Percentiles rank a stretch among this genome's conserved stretches.
Conservation (phyloP, 2,113 vertebrate genomes). For the Scartelaos histophorus region DNA sequence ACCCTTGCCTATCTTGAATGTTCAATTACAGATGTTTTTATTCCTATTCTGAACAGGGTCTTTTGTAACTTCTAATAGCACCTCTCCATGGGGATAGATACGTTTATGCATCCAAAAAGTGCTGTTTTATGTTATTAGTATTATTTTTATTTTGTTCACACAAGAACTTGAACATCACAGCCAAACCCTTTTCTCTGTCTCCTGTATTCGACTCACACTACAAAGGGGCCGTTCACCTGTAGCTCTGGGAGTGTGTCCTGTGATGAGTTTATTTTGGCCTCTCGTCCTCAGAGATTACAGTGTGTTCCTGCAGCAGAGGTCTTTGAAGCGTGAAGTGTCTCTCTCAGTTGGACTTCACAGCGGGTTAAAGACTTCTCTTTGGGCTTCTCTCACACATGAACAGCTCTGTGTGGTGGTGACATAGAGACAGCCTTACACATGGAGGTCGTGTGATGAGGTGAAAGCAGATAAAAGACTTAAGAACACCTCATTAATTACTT, state of each 20-base stretch:
- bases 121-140: too few relatives aligned
- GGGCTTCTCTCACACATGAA: slow-evolving; percentile 40
- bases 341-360: slow-evolving; percentile 2
- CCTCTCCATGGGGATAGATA: too few relatives aligned
- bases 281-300: slow-evolving; percentile 12
- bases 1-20: too few relatives aligned
- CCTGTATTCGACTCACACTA: neutral
- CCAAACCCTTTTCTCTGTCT: neutral
- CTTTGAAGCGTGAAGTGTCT: slow-evolving; percentile 25
- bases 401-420: slow-evolving; percentile 13
- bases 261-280: slow-evolving; percentile 21
- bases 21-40: too few relatives aligned
- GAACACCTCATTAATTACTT: neutral
- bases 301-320: slow-evolving; percentile 17
- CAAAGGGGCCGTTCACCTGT: neutral
- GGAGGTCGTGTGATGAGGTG: neutral
- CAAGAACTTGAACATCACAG: neutral
- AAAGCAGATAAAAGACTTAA: neutral
- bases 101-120: too few relatives aligned
- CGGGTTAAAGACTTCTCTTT: slow-evolving; percentile 29
- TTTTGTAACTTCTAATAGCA: too few relatives aligned
- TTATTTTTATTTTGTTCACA: neutral
- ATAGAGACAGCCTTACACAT: slow-evolving; percentile 7
- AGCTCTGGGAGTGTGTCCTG: slow-evolving; percentile 12
- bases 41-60: too few relatives aligned